Base-by-base conservation (phyloP, 1,140 invertebrate genomes). In the Chironomus tepperi region DNA sequence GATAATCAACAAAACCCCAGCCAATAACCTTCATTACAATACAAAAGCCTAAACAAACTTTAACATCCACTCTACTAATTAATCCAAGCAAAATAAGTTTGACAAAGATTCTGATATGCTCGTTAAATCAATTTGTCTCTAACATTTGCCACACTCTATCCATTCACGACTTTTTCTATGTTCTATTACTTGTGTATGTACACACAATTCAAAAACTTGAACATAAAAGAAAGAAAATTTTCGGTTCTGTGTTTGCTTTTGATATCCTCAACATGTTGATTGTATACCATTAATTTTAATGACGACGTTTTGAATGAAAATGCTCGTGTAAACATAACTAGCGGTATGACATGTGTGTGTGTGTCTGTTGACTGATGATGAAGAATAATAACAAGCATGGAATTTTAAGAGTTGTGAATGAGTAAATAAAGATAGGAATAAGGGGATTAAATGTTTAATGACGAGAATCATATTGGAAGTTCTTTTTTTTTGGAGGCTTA, bases 221-320 rank as follows among this genome's bases (percentile, higher is more conserved):
- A 34, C 24, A 34, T 2, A 34, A 34, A 34, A 34, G 24, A 34
- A 34, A 34, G 24, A 34, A 5, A 34, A 34, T 34, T 34, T 34
- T 34, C 24, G 24, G 24, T 34, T 34, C 24, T 34, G 15, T 57
- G 47, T 57, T 57, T 57, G 47, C 47, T 57, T 57, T 57, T 57
- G 47, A 57, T 57, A 57, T 57, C 47, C 47, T 57, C n/a, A 57
- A 57, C 47, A 57, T 57, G 47, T 57, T 57, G 47, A 57, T 57
- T 57, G 47, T 57, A 57, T 57, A n/a, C 47, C 47, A 57, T 57
- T 57, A 57, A 57, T 57, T 57, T 57, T 57, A 57, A 57, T 57
- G 47, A 57, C 47, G 47, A 57, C 47, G 47, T 57, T 57, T 57
- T 15, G 12, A 57, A n/a, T 57, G 12, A 57, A n/a, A 57, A 57